Evolutionary conservation across 2,113 vertebrate species (phyloP).

Genomic region (Capra hircus): DNA sequence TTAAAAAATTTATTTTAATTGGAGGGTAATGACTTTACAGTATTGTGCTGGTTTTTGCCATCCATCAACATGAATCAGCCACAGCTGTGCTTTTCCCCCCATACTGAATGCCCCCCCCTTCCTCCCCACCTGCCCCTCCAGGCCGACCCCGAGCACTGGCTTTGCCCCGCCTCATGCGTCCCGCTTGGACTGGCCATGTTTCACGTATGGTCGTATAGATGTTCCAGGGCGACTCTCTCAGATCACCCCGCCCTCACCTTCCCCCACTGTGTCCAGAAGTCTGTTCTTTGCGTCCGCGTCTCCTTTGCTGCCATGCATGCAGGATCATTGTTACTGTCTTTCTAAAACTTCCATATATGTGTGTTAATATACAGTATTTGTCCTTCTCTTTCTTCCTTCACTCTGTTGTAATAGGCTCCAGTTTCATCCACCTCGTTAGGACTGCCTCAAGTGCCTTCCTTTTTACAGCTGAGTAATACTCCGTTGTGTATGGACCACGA

Average conservation of each 20-base stretch:
- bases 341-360: neutral
- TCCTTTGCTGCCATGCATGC: neutral
- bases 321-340: neutral
- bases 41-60: neutral
- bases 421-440: neutral
- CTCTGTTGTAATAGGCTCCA: neutral
- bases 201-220: fast-evolving
- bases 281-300: neutral
- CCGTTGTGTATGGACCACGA: neutral
- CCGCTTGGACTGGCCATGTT: neutral
- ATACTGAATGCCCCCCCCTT: neutral
- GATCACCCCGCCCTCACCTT: neutral
- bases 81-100: neutral
- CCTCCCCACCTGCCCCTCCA: neutral
- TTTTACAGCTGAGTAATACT: neutral
- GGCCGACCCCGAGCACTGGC: neutral
- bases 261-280: neutral
- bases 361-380: neutral
- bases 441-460: neutral
- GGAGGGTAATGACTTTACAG: neutral
- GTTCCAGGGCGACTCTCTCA: neutral
- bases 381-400: neutral
- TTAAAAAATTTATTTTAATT: neutral
- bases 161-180: neutral
- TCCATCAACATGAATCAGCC: neutral